Base-by-base conservation (phyloP, 2,113 vertebrate species). In the Bujurquina vittata region DNA sequence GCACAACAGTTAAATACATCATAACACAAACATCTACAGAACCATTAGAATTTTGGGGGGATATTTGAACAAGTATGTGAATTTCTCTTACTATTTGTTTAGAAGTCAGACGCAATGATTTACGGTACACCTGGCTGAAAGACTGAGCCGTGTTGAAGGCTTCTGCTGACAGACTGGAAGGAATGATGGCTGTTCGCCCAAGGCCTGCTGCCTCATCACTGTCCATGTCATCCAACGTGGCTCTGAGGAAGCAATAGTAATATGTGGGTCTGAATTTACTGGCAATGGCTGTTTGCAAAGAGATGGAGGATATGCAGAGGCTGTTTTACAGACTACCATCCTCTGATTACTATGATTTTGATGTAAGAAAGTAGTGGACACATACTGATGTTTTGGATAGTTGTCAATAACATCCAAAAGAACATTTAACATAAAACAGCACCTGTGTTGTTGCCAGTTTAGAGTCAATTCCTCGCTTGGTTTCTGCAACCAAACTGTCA, bases 61-160 rank as follows among this genome's bases (percentile, higher is more conserved):
- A 6, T 54, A 10, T 56, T 29, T 77, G 31, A 60, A 31, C 20
- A 77, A 54, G 29, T 43, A 1, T 33, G 12, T 58, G 57, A 59
- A 43, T 15, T 23, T 6, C 2, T 75, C 96, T 75, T 94, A 99
- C 98, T 0, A 99, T 97, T 94, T 99, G 97, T 22, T 96, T 67
- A 0, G 98, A 97, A 43, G 97, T 98, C 79, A 99, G 96, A 2
- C 97, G 95, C 5, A 99, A 95, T 2, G 98, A 97, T 83, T 98
- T 99, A 94, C 95, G 96, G 91, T 96, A 97, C 62, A 96, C 84
- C 89, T 95, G 95, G 84, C 29, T 93, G 88, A 96, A 81, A 31
- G 93, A 93, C 88, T 95, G 94, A 31, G 90, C 29, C 4, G 81
- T 81, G 20, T 4, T 90, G 2, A 93, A 58, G 5, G 78, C 69